Percentiles rank a stretch among this genome's conserved stretches.
These are phyloP conservation scores for Bagarius yarrelli DNA, from an alignment of 2,113 vertebrate genomes.

Conservation along the genomic window DNA sequence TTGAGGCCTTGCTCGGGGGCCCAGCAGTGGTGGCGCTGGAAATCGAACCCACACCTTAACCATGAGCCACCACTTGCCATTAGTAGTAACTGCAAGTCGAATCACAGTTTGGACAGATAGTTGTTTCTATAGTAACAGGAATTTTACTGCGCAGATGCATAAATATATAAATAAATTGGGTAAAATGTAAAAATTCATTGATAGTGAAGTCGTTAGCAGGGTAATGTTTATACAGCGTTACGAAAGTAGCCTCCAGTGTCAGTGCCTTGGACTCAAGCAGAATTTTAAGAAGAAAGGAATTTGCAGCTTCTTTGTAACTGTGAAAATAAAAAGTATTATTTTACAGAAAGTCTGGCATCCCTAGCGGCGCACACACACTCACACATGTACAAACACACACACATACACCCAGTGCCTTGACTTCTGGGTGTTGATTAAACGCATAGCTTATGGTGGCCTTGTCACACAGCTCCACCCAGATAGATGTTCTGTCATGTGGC, in stretches of 20 bases:
- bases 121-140: background rate
- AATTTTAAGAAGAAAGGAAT: background rate
- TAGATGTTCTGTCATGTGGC: constrained; percentile 41
- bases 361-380: background rate
- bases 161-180: background rate
- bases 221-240: background rate
- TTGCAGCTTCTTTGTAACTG: background rate
- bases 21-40: too few species aligned
- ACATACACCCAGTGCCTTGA: background rate
- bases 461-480: constrained; percentile 40
- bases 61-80: too few species aligned
- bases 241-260: background rate
- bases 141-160: background rate
- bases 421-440: constrained; percentile 46
- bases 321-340: background rate
- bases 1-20: too few species aligned
- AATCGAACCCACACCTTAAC: too few species aligned
- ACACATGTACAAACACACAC: background rate
- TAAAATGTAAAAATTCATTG: background rate
- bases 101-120: background rate
- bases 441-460: constrained; percentile 25
- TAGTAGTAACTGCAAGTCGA: background rate
- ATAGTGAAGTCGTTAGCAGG: background rate
- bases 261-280: background rate
- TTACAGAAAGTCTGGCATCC: background rate